Conservation (phyloP, 2,797 vertebrate genomes). For the Hypotaenidia okinawae region DNA sequence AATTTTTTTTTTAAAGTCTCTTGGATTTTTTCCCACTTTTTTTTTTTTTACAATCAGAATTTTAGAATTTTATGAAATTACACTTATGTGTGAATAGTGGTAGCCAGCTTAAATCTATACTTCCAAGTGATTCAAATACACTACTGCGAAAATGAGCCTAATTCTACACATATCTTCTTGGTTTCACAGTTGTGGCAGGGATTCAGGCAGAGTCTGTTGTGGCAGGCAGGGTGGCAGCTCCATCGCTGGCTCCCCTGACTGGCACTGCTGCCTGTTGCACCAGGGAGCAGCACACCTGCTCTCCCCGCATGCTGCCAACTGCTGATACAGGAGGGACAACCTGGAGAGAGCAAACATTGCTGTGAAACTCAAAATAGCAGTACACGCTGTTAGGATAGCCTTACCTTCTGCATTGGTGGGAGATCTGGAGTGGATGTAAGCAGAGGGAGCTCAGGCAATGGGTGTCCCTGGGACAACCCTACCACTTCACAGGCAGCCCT, state of each 20-base stretch:
- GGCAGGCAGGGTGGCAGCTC: background rate
- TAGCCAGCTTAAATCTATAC: background rate
- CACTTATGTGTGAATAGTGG: background rate
- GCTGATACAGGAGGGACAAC: background rate
- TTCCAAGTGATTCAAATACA: background rate
- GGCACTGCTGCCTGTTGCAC: background rate
- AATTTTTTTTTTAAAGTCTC: background rate
- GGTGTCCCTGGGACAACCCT: rapidly evolving
- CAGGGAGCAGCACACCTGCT: background rate
- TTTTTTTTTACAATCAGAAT: background rate
- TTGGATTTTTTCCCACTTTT: rapidly evolving
- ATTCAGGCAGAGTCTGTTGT: background rate
- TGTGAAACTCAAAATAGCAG: background rate
- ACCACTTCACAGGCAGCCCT: background rate
- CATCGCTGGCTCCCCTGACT: background rate
- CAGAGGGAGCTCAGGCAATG: background rate
- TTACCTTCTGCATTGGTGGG: background rate
- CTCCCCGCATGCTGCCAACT: rapidly evolving
- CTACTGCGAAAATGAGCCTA: background rate
- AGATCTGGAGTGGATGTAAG: background rate
- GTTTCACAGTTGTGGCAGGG: background rate
- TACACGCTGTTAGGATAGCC: rapidly evolving
- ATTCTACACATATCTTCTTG: background rate
- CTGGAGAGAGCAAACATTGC: rapidly evolving
- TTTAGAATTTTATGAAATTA: background rate